These are phyloP conservation scores for Periplaneta americana DNA, from an alignment of 1,140 invertebrate species.

Conservation along the genomic window DNA sequence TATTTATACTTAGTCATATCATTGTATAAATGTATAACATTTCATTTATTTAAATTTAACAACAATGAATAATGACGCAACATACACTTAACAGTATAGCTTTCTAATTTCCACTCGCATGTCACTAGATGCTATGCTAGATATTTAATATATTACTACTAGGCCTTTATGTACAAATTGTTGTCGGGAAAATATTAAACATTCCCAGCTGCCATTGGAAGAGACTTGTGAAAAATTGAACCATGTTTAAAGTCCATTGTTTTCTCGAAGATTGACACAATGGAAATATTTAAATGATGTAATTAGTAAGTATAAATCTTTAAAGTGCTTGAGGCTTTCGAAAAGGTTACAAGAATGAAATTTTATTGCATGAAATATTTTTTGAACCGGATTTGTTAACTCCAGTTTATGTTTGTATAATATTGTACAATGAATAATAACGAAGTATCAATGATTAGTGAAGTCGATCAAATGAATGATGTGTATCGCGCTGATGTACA, in stretches of 20 bases:
- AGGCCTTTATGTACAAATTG: background rate
- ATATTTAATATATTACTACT: background rate
- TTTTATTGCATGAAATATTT: background rate
- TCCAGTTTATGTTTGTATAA: background rate
- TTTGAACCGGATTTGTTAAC: background rate
- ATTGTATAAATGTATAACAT: too few relatives aligned
- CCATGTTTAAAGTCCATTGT: background rate
- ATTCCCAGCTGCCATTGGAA: background rate
- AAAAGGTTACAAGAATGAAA: background rate
- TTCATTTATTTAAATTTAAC: background rate
- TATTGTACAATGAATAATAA: too few relatives aligned
- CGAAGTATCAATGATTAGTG: too few relatives aligned
- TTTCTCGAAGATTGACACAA: background rate
- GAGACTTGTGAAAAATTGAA: background rate
- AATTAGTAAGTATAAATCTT: too few relatives aligned
- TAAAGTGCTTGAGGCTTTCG: background rate
- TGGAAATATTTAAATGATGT: background rate
- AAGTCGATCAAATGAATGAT: too few relatives aligned
- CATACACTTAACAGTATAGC: background rate
- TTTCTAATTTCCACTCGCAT: background rate
- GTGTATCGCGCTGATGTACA: too few relatives aligned
- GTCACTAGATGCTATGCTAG: background rate
- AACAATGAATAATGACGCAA: background rate
- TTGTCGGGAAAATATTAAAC: background rate
- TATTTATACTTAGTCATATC: too few relatives aligned